Base-by-base conservation (phyloP, 1,140 invertebrate species). In the Aphelinus certus region DNA sequence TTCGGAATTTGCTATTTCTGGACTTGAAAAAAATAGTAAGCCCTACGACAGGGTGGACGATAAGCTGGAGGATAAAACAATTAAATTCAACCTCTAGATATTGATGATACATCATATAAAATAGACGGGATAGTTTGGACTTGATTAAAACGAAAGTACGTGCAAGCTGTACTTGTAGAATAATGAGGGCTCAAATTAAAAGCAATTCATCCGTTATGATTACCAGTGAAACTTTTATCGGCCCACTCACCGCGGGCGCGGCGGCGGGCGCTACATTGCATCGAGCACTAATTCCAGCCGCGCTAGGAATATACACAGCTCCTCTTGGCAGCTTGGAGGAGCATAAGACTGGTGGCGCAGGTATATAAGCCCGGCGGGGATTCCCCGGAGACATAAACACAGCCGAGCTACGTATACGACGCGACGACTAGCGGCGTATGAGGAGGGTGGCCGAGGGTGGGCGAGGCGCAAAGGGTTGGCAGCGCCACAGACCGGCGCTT, bases 311-410 rank as follows among this genome's bases (percentile, higher is more conserved):
- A 76, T 26, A 7, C 62, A 47, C 10, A 49, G 48, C 48, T 65
- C 3, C 48, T 26, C 26, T 26, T 26, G 26, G 26, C 26, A 26
- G 26, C 26, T 0, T 26, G 63, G 10, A 4, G 1, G 48, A 49
- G 62, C 10, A 10, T 64, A 64, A 64, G 62, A 64, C 48, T 65
- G n/a, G 63, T 51, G 26, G 62, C 7, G 62, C 45, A 65, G 47
- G 48, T 65, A 65, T 78, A 26, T 26, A 83, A 81, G 77, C 78
- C 77, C 73, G 26, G 26, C 67, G 73, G 71, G 78, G 72, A 84
- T 81, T 77, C 83, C 76, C 79, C 71, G 78, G 81, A 78, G 83
- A 81, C 79, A 83, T 81, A 83, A 83, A 83, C 81, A 83, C 78
- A 73, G 78, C 75, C 77, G 74, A 51, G 67, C 49, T 71, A 51